These are phyloP conservation scores for Hyles euphorbiae DNA, from an alignment of 1,140 invertebrate genomes.

Conservation along the genomic window DNA sequence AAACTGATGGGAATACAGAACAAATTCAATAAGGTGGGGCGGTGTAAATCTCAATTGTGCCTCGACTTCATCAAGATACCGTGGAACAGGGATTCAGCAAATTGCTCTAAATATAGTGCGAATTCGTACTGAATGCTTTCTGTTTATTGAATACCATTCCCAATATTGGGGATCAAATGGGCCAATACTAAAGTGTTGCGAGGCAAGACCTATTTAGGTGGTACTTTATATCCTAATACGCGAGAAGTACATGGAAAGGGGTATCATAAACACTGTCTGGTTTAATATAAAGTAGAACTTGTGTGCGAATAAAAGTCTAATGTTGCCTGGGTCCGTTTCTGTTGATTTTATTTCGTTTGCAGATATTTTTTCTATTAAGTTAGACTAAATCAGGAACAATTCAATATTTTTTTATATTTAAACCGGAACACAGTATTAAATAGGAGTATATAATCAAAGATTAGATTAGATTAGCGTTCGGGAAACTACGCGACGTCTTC, in stretches of 20 bases:
- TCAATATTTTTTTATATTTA: too few relatives aligned
- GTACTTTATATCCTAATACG: too few relatives aligned
- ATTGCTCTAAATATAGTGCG: conserved; percentile 36
- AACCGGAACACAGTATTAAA: too few relatives aligned
- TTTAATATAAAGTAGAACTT: neutral
- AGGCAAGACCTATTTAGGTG: too few relatives aligned
- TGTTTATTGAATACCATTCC: conserved; percentile 12
- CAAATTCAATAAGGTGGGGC: conserved; percentile 49
- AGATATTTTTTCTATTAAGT: too few relatives aligned
- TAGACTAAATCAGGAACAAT: too few relatives aligned
- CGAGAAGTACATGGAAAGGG: too few relatives aligned
- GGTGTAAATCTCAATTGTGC: conserved; percentile 51
- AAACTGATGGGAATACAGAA: conserved; percentile 22
- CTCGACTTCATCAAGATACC: conserved; percentile 38
- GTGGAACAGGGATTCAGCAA: conserved; percentile 25
- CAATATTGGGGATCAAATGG: conserved; percentile 13
- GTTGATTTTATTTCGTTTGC: too few relatives aligned
- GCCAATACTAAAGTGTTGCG: too few relatives aligned
- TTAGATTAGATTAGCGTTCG: too few relatives aligned
- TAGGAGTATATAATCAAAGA: too few relatives aligned
- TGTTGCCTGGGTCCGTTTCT: neutral
- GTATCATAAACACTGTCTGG: neutral
- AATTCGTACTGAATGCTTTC: conserved; percentile 24
- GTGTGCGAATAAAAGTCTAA: neutral
- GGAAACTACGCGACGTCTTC: too few relatives aligned